Evolutionary conservation across 2,888 invertebrate species (phyloP).

Genomic region (Oligia fasciuncula): DNA sequence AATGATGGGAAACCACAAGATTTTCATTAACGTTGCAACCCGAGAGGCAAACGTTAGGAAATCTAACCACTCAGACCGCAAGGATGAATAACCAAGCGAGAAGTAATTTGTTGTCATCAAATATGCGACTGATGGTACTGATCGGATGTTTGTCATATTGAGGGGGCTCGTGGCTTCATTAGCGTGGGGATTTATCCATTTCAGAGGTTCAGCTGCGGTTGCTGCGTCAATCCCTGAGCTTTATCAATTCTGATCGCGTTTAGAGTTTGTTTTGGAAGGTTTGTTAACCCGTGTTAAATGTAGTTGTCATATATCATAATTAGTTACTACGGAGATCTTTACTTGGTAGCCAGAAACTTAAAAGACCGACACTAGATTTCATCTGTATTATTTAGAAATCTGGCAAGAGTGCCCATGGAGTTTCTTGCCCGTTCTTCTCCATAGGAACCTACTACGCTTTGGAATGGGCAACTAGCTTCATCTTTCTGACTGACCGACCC

Average conservation of each 20-base stretch:
- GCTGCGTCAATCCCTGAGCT: not conserved
- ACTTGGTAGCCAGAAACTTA: not conserved
- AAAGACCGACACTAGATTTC: not conserved
- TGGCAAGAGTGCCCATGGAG: too few relatives aligned
- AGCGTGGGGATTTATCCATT: slow-evolving; percentile 6
- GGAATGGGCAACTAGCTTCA: too few relatives aligned
- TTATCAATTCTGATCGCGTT: not conserved
- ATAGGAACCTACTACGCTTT: too few relatives aligned
- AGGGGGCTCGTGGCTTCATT: slow-evolving; percentile 8
- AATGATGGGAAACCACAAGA: slow-evolving; percentile 51
- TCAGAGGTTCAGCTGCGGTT: not conserved
- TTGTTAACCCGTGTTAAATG: not conserved
- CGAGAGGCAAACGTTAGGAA: slow-evolving; percentile 25
- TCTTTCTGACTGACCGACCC: not conserved
- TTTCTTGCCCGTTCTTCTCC: not conserved
- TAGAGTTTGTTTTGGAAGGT: not conserved
- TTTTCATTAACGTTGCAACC: slow-evolving; percentile 37
- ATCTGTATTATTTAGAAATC: not conserved
- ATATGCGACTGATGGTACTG: slow-evolving; percentile 13
- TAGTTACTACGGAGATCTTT: not conserved
- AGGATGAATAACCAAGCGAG: slow-evolving; percentile 19
- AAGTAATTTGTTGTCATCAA: slow-evolving; percentile 32
- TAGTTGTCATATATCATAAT: not conserved
- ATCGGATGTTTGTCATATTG: not conserved
- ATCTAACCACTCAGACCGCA: slow-evolving; percentile 44